Evolutionary conservation across 37 sponge, comb jelly and placozoan species (phyloP).

Genomic region (Chondrilla cf. caribensis): DNA sequence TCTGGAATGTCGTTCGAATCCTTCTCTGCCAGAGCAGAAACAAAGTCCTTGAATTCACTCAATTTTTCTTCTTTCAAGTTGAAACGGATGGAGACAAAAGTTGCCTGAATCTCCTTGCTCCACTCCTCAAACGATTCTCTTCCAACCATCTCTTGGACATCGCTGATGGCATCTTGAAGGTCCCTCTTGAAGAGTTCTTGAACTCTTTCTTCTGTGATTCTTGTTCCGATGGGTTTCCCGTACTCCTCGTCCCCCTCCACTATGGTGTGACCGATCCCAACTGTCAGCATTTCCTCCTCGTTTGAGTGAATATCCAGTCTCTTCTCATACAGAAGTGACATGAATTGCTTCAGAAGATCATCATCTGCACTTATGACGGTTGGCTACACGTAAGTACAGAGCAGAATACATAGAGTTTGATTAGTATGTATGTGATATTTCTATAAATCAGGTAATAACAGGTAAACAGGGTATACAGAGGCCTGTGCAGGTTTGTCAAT

Average conservation of each 20-base stretch:
- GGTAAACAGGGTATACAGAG: too few relatives aligned
- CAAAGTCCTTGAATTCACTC: not conserved
- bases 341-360: too few relatives aligned
- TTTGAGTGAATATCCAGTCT: not conserved
- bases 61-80: not conserved
- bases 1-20: not conserved
- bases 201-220: not conserved
- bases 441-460: too few relatives aligned
- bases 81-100: not conserved
- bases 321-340: too few relatives aligned
- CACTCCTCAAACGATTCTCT: not conserved
- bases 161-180: not conserved
- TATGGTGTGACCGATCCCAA: slow-evolving; percentile 2
- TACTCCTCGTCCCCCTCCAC: not conserved
- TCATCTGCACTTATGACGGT: too few relatives aligned
- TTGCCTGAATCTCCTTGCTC: not conserved
- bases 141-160: not conserved
- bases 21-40: not conserved
- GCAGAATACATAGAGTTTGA: too few relatives aligned
- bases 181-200: not conserved
- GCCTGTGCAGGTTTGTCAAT: too few relatives aligned
- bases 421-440: too few relatives aligned
- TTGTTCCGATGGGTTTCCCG: not conserved
- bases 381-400: too few relatives aligned
- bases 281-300: not conserved